A percentile compares a stretch with the other conserved stretches of the same genome.
phyloP scores from a whole-genome alignment of 2,113 vertebrate genomes.

The Centrocercus urophasianus region DNA sequence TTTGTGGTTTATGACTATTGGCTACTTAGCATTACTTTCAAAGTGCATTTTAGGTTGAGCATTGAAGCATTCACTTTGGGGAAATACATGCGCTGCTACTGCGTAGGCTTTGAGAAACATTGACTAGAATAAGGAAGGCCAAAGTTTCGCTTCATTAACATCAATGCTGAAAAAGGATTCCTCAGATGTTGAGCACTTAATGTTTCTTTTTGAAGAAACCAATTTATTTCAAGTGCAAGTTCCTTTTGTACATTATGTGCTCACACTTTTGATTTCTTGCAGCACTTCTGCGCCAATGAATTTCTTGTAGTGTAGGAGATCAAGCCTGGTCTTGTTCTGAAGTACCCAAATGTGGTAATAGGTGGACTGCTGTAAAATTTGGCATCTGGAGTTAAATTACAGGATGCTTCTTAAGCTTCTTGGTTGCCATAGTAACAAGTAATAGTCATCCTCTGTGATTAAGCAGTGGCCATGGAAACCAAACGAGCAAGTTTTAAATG shows the following conservation, averaged over 20 bases:
- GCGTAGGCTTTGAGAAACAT: neutral
- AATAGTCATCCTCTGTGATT: conserved; percentile 83
- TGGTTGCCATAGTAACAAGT: conserved; percentile 81
- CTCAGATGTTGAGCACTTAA: conserved; percentile 58
- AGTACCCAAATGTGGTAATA: conserved; percentile 63
- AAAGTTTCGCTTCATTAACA: conserved; percentile 57
- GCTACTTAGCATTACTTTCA: neutral
- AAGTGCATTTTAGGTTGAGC: neutral
- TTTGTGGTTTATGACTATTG: neutral
- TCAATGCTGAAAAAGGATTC: conserved; percentile 30
- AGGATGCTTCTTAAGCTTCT: conserved; percentile 78
- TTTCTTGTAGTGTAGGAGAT: conserved; percentile 36
- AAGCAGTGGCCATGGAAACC: conserved; percentile 82
- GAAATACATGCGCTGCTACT: neutral
- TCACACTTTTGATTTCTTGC: conserved; percentile 20
- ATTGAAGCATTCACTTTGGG: neutral
- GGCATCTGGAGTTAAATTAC: conserved; percentile 80
- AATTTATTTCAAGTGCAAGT: conserved; percentile 55
- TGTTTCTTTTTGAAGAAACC: conserved; percentile 60
- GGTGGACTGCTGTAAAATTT: conserved; percentile 74
- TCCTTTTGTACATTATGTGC: conserved; percentile 28
- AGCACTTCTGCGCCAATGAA: neutral
- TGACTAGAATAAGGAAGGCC: neutral
- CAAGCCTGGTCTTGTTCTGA: conserved; percentile 64
- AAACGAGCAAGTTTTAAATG: conserved; percentile 77